Percentiles rank a stretch among this genome's conserved stretches.
Conservation (phyloP, 2,888 invertebrate genomes). For the Cantharis flavilabris region DNA sequence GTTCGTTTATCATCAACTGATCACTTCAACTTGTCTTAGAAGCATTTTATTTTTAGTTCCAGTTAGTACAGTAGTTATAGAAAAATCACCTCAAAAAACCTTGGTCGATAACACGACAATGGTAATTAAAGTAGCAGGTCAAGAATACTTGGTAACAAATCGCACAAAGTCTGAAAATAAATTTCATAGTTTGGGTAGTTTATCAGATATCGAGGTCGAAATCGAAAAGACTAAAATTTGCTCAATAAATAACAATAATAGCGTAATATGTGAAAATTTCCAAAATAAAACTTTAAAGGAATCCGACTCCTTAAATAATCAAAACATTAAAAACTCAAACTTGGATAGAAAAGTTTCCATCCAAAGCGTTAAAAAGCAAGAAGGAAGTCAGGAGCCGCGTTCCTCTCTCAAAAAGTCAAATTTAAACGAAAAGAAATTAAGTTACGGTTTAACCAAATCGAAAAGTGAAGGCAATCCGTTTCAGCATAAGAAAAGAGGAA, state of each 20-base stretch:
- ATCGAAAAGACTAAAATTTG: conserved; percentile 43
- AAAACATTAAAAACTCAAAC: conserved; percentile 25
- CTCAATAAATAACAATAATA: conserved; percentile 7
- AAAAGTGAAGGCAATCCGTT: conserved; percentile 55
- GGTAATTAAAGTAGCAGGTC: conserved; percentile 55
- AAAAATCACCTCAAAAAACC: conserved; percentile 43
- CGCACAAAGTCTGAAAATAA: conserved; percentile 49
- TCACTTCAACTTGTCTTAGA: background rate
- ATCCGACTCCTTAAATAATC: conserved; percentile 32
- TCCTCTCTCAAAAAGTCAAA: background rate
- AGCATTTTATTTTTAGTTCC: conserved; percentile 14
- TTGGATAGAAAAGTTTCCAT: background rate
- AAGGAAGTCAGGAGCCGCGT: conserved; percentile 6
- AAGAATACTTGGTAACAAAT: conserved; percentile 54
- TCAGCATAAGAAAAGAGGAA: conserved; percentile 49
- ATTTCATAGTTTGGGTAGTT: conserved; percentile 53
- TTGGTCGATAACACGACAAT: conserved; percentile 53
- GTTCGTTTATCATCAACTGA: background rate
- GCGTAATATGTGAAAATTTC: conserved; percentile 29
- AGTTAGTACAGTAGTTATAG: conserved; percentile 26
- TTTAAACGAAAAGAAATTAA: conserved; percentile 27
- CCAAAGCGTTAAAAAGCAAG: background rate
- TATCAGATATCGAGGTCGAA: conserved; percentile 50
- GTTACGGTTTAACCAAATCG: conserved; percentile 49
- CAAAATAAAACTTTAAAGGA: conserved; percentile 15